Evolutionary conservation across 1,140 invertebrate genomes (phyloP), one percentile per base, ranked within the genome.

Genomic region (Heliconius himera): DNA sequence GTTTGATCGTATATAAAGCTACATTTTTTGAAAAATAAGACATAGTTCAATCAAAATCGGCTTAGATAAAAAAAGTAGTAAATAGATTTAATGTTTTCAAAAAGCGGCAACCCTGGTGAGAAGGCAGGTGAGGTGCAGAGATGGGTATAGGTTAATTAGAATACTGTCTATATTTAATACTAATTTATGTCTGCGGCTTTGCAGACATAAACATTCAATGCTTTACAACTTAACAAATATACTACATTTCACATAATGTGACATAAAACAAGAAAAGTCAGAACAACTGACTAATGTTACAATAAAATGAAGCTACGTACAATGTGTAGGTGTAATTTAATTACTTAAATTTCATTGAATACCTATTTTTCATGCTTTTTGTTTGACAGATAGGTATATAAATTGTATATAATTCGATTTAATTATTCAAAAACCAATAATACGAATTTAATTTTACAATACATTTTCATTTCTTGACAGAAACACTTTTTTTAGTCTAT

Each of bases 111-210:
- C 60, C 26, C 22, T 66, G 22, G 9, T 66, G 22, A 66, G 60
- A 29, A 66, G 26, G 60, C 60, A 66, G 60, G 22, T 66, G 60
- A 66, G 60, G 60, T 66, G 60, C 22, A 66, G 8, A 66, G 22
- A 29, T 29, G 22, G 60, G 26, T 66, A 16, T n/a, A 66, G 13
- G 60, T 66, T 66, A 66, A 66, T 66, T 13, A 66, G 26, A 66
- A 66, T 66, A 66, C 60, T 66, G 60, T 66, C 60, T 66, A 66
- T 66, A 29, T 26, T 66, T 66, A 66, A 66, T 66, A 66, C 60
- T 66, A 66, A 66, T 66, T 26, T 66, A 66, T 29, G 26, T 11
- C 22, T 29, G 60, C 60, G 22, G 60, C 60, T 3, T 66, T 29
- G 13, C 60, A 29, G 29, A 6, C 26, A 66, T 29, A 29, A 66